Evolutionary conservation across 1,140 invertebrate genomes (phyloP).

Genomic region (Drosophila athabasca): DNA sequence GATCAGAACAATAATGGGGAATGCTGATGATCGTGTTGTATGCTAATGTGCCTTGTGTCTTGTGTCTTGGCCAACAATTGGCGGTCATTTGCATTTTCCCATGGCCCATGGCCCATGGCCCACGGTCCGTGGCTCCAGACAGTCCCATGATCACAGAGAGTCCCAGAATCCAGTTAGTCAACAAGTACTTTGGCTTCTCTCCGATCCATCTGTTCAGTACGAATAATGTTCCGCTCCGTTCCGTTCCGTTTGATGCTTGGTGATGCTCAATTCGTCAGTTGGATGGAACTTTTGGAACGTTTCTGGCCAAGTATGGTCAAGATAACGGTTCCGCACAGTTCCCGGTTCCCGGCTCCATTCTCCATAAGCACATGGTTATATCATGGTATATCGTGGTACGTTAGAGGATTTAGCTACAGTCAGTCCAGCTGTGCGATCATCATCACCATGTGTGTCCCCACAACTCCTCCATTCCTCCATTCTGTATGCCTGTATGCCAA

Average conservation of each 20-base stretch:
- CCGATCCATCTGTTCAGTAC: constrained; percentile 16
- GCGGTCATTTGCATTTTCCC: constrained; percentile 60
- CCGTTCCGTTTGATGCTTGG: constrained; percentile 41
- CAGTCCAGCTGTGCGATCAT: constrained; percentile 24
- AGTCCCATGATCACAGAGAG: constrained; percentile 13
- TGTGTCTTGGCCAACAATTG: constrained; percentile 8
- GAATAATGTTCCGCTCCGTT: constrained; percentile 12
- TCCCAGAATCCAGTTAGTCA: constrained; percentile 24
- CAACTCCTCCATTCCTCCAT: constrained; percentile 4
- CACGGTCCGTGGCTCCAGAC: background rate
- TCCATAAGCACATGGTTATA: background rate
- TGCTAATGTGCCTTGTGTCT: constrained; percentile 24
- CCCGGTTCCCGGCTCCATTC: background rate
- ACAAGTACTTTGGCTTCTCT: background rate
- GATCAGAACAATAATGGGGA: constrained; percentile 28
- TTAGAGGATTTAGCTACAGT: constrained; percentile 13
- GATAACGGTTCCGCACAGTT: constrained; percentile 49
- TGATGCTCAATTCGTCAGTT: constrained; percentile 71
- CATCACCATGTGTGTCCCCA: background rate
- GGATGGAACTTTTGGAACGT: constrained; percentile 31
- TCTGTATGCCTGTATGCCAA: constrained; percentile 13
- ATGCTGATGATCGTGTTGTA: constrained; percentile 18
- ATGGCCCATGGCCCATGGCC: constrained; percentile 19
- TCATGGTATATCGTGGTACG: background rate
- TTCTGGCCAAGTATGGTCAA: constrained; percentile 42